phyloP scores from a whole-genome alignment of 2,888 invertebrate genomes.

The Tortrix viridana region DNA sequence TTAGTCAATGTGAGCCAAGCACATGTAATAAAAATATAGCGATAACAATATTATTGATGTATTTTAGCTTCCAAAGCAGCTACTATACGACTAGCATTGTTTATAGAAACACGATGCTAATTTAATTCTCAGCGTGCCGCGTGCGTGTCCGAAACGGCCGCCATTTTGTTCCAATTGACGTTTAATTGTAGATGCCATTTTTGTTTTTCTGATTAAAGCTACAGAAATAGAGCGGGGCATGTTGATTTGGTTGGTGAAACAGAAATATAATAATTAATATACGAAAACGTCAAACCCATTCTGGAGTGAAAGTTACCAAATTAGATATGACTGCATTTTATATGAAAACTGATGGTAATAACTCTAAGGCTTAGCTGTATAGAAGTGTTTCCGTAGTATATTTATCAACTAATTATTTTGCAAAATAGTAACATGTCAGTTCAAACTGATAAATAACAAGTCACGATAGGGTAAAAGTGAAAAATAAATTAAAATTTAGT shows the following conservation, averaged over 20 bases:
- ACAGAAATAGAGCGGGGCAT: slow-evolving; percentile 6
- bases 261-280: not conserved
- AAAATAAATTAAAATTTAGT: slow-evolving; percentile 24
- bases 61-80: slow-evolving; percentile 1
- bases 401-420: too few species aligned
- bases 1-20: not conserved
- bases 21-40: slow-evolving; percentile 3
- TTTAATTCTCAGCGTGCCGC: slow-evolving; percentile 31
- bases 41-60: slow-evolving; percentile 1
- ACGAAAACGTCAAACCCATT: too few species aligned
- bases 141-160: slow-evolving; percentile 34
- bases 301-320: slow-evolving; percentile 12
- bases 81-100: slow-evolving; percentile 12
- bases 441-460: not conserved
- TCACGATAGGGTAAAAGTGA: not conserved
- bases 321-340: too few species aligned
- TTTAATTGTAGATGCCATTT: slow-evolving; percentile 35
- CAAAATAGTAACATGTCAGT: too few species aligned
- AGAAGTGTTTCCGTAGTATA: too few species aligned
- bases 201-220: slow-evolving; percentile 20
- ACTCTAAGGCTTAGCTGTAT: too few species aligned
- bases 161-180: slow-evolving; percentile 33
- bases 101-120: slow-evolving; percentile 30
- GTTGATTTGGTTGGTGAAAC: not conserved
- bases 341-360: too few species aligned